These are phyloP conservation scores for Melanotaenia maccullochi DNA, from an alignment of 2,797 vertebrate genomes.

Conservation along the genomic window DNA sequence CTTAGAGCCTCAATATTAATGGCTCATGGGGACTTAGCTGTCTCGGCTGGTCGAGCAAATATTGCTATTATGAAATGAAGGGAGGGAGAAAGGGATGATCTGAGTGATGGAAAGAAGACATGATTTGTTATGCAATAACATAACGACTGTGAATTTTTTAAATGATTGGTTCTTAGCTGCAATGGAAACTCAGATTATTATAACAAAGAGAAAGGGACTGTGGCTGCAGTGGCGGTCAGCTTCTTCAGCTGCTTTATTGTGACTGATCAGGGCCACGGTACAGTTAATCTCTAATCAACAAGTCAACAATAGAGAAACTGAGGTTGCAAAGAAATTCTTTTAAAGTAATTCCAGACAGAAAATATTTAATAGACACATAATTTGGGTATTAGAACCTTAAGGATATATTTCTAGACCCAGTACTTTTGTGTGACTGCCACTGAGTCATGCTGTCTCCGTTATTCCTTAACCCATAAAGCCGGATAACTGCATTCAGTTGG, in stretches of 20 bases:
- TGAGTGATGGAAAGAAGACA: slow-evolving; percentile 63
- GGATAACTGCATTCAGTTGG: slow-evolving; percentile 16
- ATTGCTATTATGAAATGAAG: slow-evolving; percentile 63
- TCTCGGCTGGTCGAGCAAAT: slow-evolving; percentile 61
- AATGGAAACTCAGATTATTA: slow-evolving; percentile 55
- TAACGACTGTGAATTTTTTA: slow-evolving; percentile 57
- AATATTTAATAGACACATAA: background rate
- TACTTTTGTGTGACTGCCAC: background rate
- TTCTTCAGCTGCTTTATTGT: slow-evolving; percentile 44
- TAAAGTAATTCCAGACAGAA: slow-evolving; percentile 6
- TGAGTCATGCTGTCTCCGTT: slow-evolving; percentile 21
- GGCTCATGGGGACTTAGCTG: slow-evolving; percentile 76
- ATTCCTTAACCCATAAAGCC: slow-evolving; percentile 25
- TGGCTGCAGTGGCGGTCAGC: slow-evolving; percentile 18
- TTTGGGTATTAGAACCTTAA: background rate
- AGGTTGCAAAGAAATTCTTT: slow-evolving; percentile 20
- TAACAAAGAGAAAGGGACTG: slow-evolving; percentile 41
- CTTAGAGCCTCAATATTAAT: slow-evolving; percentile 71
- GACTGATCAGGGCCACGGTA: slow-evolving; percentile 31
- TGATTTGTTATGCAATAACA: slow-evolving; percentile 57
- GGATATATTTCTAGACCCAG: background rate
- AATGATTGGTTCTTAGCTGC: slow-evolving; percentile 39
- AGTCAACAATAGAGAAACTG: slow-evolving; percentile 30
- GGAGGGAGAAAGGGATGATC: slow-evolving; percentile 36
- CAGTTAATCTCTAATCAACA: slow-evolving; percentile 57